phyloP scores from a whole-genome alignment of 2,113 vertebrate species.

The Spheniscus mendiculus region DNA sequence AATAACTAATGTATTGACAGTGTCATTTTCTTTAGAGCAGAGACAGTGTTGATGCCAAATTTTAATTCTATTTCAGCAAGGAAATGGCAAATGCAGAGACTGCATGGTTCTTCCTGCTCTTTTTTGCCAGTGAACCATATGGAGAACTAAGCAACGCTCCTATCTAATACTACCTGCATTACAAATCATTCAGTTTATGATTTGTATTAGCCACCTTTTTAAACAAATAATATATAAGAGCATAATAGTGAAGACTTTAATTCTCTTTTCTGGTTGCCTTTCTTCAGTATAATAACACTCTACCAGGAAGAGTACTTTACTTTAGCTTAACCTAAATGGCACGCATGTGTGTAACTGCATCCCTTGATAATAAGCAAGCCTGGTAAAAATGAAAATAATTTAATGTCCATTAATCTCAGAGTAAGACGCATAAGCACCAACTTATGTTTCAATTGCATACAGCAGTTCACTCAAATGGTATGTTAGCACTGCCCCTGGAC shows the following conservation, averaged over 20 bases:
- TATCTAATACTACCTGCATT: background rate
- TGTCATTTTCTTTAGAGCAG: background rate
- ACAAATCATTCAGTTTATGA: background rate
- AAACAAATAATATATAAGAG: background rate
- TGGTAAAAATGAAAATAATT: background rate
- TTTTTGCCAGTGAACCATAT: background rate
- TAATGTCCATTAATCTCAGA: background rate
- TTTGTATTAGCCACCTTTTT: background rate
- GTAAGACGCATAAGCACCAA: background rate
- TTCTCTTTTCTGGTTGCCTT: background rate
- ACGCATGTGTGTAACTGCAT: background rate
- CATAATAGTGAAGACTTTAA: background rate
- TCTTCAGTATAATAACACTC: background rate
- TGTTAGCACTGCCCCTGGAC: background rate
- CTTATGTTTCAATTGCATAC: background rate
- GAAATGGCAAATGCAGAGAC: background rate
- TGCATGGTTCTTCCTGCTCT: background rate
- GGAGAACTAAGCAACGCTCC: background rate
- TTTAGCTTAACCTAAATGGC: conserved; percentile 6
- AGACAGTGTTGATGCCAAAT: background rate
- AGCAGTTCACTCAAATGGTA: background rate
- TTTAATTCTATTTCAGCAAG: background rate
- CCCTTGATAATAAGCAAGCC: background rate
- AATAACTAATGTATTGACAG: background rate
- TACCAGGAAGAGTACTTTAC: background rate